Evolutionary conservation across 2,888 invertebrate species (phyloP).

Genomic region (Empis stercorea): DNA sequence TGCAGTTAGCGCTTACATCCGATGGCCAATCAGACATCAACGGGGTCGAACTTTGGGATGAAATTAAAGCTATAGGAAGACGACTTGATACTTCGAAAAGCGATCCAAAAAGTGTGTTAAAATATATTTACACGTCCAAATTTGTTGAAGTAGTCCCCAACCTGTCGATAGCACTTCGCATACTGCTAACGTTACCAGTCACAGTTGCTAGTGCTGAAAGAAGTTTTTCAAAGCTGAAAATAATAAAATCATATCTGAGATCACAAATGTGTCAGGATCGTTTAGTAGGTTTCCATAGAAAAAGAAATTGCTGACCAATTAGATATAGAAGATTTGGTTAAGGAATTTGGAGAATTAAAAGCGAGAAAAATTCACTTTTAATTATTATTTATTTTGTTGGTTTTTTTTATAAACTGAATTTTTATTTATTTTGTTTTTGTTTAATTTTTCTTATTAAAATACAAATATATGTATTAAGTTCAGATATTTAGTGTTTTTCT

Average conservation of each 20-base stretch:
- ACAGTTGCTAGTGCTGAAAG: not conserved
- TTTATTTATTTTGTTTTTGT: not conserved
- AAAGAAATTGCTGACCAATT: not conserved
- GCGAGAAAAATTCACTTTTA: not conserved
- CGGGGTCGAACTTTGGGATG: not conserved
- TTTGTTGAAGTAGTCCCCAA: not conserved
- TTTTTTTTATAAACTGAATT: not conserved
- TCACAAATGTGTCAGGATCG: not conserved
- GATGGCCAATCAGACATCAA: not conserved
- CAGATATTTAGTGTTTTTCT: not conserved
- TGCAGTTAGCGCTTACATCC: not conserved
- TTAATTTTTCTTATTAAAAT: not conserved
- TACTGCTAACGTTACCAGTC: not conserved
- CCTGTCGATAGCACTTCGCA: not conserved
- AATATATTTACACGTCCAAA: not conserved
- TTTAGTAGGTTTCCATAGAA: not conserved
- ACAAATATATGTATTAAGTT: not conserved
- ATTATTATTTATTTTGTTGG: not conserved
- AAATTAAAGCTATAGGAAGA: not conserved
- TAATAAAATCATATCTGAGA: not conserved
- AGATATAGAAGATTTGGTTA: not conserved
- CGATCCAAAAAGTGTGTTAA: not conserved
- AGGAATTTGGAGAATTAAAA: not conserved
- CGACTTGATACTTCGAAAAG: not conserved
- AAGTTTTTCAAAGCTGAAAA: not conserved